phyloP scores from a whole-genome alignment of 2,797 vertebrate genomes.

The Balearica regulorum region DNA sequence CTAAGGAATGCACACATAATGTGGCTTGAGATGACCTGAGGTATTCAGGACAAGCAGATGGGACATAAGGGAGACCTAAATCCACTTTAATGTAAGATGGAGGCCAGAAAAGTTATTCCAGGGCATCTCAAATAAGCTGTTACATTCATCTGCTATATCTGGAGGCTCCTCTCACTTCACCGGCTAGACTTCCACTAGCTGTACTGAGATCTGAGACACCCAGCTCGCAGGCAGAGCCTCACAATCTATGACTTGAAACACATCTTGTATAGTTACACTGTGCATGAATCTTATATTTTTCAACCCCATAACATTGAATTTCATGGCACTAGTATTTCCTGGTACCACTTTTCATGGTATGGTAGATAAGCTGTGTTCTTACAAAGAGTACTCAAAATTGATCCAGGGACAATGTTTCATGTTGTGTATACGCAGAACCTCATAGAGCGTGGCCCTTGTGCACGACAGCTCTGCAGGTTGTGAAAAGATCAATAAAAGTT shows the following conservation, averaged over 20 bases:
- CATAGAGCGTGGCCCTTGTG: not conserved
- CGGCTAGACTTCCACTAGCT: not conserved
- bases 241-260: not conserved
- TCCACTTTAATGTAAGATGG: not conserved
- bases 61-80: not conserved
- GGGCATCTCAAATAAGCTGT: not conserved
- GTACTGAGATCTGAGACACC: not conserved
- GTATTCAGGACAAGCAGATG: not conserved
- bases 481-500: not conserved
- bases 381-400: not conserved
- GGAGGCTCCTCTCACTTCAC: not conserved
- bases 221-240: not conserved
- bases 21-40: not conserved
- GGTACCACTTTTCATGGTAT: not conserved
- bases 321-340: not conserved
- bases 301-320: not conserved
- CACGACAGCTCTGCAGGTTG: not conserved
- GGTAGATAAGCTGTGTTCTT: not conserved
- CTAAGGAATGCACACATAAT: not conserved
- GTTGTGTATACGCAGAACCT: not conserved
- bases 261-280: not conserved
- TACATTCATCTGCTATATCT: not conserved
- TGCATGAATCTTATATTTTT: not conserved
- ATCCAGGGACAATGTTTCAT: not conserved
- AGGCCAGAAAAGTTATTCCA: not conserved